Evolutionary conservation across 2,888 invertebrate species (phyloP).

Genomic region (Lissocephala sabroskyi): DNA sequence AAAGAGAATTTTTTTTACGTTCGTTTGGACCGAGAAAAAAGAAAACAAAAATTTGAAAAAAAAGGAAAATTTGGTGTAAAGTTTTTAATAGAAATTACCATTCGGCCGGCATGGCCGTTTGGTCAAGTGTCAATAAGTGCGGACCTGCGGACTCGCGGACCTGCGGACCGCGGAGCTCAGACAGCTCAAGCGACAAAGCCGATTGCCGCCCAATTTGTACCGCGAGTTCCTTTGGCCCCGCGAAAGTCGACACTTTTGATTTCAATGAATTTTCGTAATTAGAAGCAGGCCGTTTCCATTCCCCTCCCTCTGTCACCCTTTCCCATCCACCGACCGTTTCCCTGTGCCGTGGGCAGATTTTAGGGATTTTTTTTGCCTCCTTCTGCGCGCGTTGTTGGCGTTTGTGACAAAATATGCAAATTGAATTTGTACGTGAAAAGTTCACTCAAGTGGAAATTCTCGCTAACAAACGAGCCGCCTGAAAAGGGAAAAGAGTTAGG

Average conservation of each 20-base stretch:
- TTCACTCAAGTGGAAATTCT: constrained; percentile 41
- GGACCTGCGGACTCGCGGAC: no score
- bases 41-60: constrained; percentile 10
- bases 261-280: constrained; percentile 60
- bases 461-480: constrained; percentile 22
- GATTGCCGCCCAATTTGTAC: constrained; percentile 7
- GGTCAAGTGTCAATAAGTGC: constrained; percentile 57
- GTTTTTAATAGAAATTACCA: constrained; percentile 59
- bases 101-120: constrained; percentile 53
- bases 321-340: constrained; percentile 1
- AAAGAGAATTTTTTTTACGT: constrained; percentile 3
- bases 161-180: constrained; percentile 3
- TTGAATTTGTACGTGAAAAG: constrained; percentile 32
- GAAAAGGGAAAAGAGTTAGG: constrained; percentile 21
- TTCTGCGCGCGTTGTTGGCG: constrained; percentile 6
- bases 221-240: not conserved
- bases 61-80: constrained; percentile 37
- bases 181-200: constrained; percentile 30
- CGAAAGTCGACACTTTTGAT: constrained; percentile 50
- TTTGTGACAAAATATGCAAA: constrained; percentile 46
- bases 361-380: constrained; percentile 12
- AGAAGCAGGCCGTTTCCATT: constrained; percentile 38
- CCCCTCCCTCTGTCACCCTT: not conserved
- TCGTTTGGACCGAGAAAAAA: not conserved
- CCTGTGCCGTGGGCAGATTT: constrained; percentile 20